These are phyloP conservation scores for Sisyra nigra DNA, from an alignment of 2,888 invertebrate genomes.

Conservation along the genomic window DNA sequence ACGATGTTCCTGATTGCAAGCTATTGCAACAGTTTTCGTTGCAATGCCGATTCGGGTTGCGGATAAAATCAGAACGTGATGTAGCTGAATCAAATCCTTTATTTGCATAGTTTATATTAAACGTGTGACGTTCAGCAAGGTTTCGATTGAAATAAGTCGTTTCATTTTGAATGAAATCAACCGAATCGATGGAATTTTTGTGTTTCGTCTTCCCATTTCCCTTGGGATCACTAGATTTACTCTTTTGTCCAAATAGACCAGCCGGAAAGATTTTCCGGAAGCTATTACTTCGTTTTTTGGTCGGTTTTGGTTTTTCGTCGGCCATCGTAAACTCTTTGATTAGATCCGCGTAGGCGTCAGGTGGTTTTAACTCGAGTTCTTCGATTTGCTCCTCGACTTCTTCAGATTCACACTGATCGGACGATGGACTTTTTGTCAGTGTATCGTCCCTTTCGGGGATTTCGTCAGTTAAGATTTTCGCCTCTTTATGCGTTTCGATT, in stretches of 20 bases:
- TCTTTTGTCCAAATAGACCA: constrained; percentile 16
- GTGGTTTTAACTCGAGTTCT: constrained; percentile 7
- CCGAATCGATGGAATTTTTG: constrained; percentile 18
- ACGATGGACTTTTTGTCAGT: neutral
- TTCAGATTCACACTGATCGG: neutral
- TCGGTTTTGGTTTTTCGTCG: constrained; percentile 11
- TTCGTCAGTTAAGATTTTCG: constrained; percentile 3
- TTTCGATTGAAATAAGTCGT: constrained; percentile 4
- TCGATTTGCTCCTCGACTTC: neutral
- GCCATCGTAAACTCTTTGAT: constrained; percentile 22
- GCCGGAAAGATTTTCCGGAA: constrained; percentile 21
- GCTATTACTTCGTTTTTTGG: constrained; percentile 23
- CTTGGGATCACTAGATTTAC: constrained; percentile 23
- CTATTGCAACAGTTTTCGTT: neutral
- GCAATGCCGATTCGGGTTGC: too few relatives aligned
- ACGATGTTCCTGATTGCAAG: too few relatives aligned
- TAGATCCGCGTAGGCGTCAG: constrained; percentile 22
- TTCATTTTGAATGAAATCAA: constrained; percentile 14
- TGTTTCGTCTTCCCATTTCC: constrained; percentile 16
- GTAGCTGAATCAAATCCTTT: neutral
- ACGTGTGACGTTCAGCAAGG: constrained; percentile 1
- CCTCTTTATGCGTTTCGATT: constrained; percentile 1
- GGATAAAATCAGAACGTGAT: neutral
- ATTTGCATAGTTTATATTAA: neutral
- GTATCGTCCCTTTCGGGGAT: constrained; percentile 3